Evolutionary conservation across 2,797 vertebrate genomes (phyloP).

Genomic region (Chromis chromis): DNA sequence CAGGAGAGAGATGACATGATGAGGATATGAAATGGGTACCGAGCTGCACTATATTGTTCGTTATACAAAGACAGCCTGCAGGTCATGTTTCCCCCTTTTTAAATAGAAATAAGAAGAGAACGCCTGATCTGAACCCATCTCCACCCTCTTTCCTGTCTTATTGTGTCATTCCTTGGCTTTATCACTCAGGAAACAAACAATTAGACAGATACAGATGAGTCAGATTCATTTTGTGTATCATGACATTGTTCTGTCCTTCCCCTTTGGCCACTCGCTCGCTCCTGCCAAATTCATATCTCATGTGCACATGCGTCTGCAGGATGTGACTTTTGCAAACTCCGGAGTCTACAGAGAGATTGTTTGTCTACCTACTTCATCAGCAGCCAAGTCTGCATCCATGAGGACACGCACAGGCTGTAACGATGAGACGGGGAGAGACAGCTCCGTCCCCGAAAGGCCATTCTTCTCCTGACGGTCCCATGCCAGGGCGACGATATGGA

Average conservation of each 20-base stretch:
- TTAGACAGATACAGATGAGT: slow-evolving; percentile 64
- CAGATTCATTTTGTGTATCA: slow-evolving; percentile 36
- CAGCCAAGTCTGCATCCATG: slow-evolving; percentile 34
- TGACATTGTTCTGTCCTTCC: slow-evolving; percentile 78
- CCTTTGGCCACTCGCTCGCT: slow-evolving; percentile 10
- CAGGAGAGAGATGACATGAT: slow-evolving; percentile 56
- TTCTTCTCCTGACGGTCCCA: slow-evolving; percentile 51
- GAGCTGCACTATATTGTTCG: slow-evolving; percentile 35
- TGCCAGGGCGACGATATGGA: slow-evolving; percentile 36
- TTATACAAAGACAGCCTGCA: slow-evolving; percentile 42
- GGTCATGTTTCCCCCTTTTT: slow-evolving; percentile 62
- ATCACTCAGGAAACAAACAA: slow-evolving; percentile 72
- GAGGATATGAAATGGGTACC: slow-evolving; percentile 36
- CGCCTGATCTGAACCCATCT: slow-evolving; percentile 19
- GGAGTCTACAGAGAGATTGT: slow-evolving; percentile 39
- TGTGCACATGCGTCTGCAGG: slow-evolving; percentile 64
- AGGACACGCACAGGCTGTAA: slow-evolving; percentile 10
- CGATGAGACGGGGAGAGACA: slow-evolving; percentile 51
- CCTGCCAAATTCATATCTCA: slow-evolving; percentile 58
- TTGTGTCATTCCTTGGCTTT: slow-evolving; percentile 63
- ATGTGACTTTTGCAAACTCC: slow-evolving; percentile 74
- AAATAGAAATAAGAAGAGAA: slow-evolving; percentile 42
- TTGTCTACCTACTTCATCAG: slow-evolving; percentile 60
- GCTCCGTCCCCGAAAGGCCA: slow-evolving; percentile 32
- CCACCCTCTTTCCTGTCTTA: slow-evolving; percentile 63